phyloP scores from a whole-genome alignment of 2,797 vertebrate species.

The Lepilemur septentrionalis region DNA sequence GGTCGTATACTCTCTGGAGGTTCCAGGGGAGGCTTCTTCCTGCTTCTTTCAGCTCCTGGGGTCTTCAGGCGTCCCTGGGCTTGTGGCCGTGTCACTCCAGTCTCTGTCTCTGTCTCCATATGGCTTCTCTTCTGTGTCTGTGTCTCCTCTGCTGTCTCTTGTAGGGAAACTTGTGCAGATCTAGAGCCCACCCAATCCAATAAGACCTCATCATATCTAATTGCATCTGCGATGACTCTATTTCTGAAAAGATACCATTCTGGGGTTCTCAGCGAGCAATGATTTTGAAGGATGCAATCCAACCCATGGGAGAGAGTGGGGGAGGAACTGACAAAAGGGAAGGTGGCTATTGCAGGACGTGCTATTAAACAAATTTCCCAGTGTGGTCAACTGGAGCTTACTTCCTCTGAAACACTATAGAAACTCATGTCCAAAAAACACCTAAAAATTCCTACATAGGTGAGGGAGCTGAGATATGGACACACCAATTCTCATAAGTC shows the following conservation, averaged over 20 bases:
- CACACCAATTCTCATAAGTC: background rate
- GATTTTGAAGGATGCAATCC: background rate
- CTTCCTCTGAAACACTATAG: background rate
- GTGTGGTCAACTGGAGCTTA: background rate
- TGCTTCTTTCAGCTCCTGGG: too few species aligned
- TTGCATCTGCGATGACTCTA: background rate
- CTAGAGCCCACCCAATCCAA: too few species aligned
- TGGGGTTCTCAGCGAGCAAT: fast-evolving
- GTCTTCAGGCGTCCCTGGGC: too few species aligned
- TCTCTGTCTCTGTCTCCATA: too few species aligned
- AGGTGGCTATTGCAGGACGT: background rate
- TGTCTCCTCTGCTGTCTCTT: background rate
- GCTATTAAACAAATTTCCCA: background rate
- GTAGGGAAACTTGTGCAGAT: too few species aligned
- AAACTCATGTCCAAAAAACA: background rate
- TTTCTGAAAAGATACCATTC: background rate
- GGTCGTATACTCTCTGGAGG: too few species aligned
- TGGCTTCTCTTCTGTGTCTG: background rate
- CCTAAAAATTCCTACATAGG: background rate
- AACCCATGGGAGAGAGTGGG: background rate
- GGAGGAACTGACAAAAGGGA: background rate
- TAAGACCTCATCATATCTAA: background rate
- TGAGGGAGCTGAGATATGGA: too few species aligned
- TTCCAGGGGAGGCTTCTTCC: background rate
- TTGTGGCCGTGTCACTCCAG: too few species aligned